These are phyloP conservation scores for Cabera pusaria DNA, from an alignment of 2,888 invertebrate genomes.

Conservation along the genomic window DNA sequence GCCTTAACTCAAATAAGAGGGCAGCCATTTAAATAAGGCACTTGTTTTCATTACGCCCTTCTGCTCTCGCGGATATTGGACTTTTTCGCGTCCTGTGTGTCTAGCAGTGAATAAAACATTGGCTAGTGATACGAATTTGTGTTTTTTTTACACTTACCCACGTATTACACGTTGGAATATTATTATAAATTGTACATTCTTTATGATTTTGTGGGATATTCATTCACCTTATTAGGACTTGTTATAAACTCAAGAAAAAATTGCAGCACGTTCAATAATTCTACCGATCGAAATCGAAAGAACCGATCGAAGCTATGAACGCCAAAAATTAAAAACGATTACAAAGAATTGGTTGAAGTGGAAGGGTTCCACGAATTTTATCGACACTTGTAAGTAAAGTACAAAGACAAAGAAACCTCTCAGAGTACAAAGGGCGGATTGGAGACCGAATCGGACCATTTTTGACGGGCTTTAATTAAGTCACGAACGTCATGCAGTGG, in stretches of 20 bases:
- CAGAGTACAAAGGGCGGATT: conserved; percentile 29
- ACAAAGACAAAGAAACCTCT: conserved; percentile 23
- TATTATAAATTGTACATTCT: too few relatives aligned
- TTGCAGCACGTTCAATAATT: too few relatives aligned
- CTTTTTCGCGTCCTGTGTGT: conserved; percentile 11
- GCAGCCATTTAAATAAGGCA: conserved; percentile 71
- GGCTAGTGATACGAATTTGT: too few relatives aligned
- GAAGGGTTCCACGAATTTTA: conserved; percentile 18
- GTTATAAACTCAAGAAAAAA: too few relatives aligned
- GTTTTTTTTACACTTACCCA: too few relatives aligned
- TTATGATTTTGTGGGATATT: too few relatives aligned
- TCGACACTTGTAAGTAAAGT: conserved; percentile 16
- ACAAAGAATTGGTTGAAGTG: conserved; percentile 20
- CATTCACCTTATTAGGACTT: too few relatives aligned
- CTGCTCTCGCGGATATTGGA: conserved; percentile 40
- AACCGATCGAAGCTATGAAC: conserved; percentile 1
- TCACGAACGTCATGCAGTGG: conserved; percentile 57
- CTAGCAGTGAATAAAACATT: too few relatives aligned
- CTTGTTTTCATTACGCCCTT: conserved; percentile 63
- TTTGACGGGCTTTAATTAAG: conserved; percentile 61
- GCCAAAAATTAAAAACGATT: conserved; percentile 7
- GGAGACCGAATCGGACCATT: conserved; percentile 51
- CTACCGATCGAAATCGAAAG: too few relatives aligned
- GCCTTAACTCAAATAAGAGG: conserved; percentile 74
- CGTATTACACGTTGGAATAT: too few relatives aligned